phyloP scores from a whole-genome alignment of 2,888 invertebrate genomes.

The Ferrisia virgata region DNA sequence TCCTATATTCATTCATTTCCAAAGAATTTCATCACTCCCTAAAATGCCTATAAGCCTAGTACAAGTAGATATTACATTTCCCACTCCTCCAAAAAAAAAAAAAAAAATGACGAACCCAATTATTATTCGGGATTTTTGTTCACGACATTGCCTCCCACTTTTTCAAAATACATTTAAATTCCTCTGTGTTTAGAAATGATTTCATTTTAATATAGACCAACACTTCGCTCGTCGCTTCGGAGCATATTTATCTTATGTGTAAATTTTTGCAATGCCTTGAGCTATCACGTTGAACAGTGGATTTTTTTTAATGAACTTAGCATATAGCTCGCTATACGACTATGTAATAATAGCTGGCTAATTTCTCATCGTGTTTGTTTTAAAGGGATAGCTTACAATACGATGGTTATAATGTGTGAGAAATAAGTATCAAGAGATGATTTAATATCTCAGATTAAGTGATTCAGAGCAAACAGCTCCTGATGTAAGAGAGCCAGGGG shows the following conservation, averaged over 20 bases:
- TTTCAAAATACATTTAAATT: background rate
- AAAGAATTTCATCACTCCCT: background rate
- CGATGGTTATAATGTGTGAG: background rate
- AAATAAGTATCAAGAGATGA: background rate
- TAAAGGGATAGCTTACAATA: background rate
- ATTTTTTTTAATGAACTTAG: background rate
- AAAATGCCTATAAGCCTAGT: too few relatives aligned
- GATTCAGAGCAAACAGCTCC: background rate
- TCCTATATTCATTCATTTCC: background rate
- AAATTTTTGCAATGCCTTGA: background rate
- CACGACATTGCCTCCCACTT: background rate
- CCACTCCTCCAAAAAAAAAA: background rate
- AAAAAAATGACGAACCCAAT: background rate
- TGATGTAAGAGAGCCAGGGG: background rate
- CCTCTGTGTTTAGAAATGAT: background rate
- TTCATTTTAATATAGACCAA: constrained; percentile 8
- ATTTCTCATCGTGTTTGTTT: background rate
- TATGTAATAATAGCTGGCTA: background rate
- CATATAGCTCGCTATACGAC: background rate
- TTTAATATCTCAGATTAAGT: background rate
- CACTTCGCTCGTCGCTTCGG: background rate
- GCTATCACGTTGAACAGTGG: background rate
- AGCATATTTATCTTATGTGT: background rate
- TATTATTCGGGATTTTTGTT: background rate
- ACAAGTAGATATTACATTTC: too few relatives aligned